A percentile compares a stretch with the other conserved stretches of the same genome.
phyloP scores from a whole-genome alignment of 2,797 vertebrate species.

The Calcarius lapponicus region DNA sequence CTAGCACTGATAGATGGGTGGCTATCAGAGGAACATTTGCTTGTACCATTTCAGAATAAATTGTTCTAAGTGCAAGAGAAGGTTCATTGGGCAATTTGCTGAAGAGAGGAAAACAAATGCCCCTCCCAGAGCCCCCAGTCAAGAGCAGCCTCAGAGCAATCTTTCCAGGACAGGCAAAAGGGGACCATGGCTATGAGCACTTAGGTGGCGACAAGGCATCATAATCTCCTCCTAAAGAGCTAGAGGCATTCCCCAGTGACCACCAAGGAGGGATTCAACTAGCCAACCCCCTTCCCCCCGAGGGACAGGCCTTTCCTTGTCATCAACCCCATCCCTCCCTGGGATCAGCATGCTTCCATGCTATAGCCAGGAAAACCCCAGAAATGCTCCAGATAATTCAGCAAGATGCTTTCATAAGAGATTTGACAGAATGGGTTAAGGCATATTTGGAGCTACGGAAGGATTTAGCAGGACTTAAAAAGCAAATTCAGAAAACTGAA shows the following conservation, averaged over 20 bases:
- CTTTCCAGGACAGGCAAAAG: neutral
- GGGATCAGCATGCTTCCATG: fast-evolving
- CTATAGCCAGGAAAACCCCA: neutral
- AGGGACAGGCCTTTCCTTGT: neutral
- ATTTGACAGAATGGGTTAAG: neutral
- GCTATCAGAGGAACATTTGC: neutral
- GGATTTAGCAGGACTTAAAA: constrained; percentile 12
- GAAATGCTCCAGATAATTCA: neutral
- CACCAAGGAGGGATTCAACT: neutral
- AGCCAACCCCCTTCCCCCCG: neutral
- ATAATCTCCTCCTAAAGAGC: neutral
- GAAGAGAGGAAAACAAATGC: neutral
- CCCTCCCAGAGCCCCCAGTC: neutral
- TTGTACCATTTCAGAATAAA: neutral
- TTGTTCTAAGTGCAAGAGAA: neutral
- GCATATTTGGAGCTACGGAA: neutral
- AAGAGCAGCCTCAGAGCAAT: neutral
- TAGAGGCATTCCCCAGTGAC: neutral
- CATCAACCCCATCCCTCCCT: fast-evolving
- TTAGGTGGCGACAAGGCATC: neutral
- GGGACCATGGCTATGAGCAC: neutral
- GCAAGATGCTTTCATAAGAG: neutral
- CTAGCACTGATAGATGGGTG: neutral
- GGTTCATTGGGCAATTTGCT: neutral
- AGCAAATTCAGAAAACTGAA: constrained; percentile 13